Percentiles rank a stretch among this genome's conserved stretches.
Conservation (phyloP, 1,140 invertebrate species). For the Neuroterus valhalla region DNA sequence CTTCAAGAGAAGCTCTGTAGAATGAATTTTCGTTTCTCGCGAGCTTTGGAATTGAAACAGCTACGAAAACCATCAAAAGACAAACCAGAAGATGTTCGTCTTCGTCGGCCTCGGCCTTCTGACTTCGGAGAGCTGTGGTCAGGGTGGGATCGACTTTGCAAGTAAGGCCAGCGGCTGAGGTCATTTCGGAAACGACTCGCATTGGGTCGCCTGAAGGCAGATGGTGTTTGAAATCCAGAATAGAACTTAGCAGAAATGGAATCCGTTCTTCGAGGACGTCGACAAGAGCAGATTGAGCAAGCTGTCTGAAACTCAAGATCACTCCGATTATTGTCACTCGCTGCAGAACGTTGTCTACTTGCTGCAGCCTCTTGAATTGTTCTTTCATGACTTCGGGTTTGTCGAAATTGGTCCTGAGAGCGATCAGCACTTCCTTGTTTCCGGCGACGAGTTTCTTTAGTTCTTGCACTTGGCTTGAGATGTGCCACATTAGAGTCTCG, state of each 20-base stretch:
- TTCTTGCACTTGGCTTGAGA: slow-evolving; percentile 97
- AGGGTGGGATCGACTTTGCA: slow-evolving; percentile 97
- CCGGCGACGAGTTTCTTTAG: slow-evolving; percentile 93
- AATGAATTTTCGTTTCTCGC: slow-evolving; percentile 92
- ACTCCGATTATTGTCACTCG: slow-evolving; percentile 99
- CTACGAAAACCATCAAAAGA: slow-evolving; percentile 98
- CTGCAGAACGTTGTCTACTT: slow-evolving; percentile 95
- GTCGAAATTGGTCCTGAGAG: slow-evolving; percentile 94
- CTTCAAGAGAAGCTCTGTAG: slow-evolving; percentile 93
- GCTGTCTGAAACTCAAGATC: slow-evolving; percentile 94
- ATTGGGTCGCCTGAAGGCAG: slow-evolving; percentile 92
- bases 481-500: slow-evolving; percentile 98
- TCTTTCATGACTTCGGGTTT: slow-evolving; percentile 97
- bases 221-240: slow-evolving; percentile 95
- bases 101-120: slow-evolving; percentile 91
- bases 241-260: slow-evolving; percentile 96
- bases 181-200: slow-evolving; percentile 97
- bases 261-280: slow-evolving; percentile 96
- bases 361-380: slow-evolving; percentile 91
- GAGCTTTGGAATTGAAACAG: slow-evolving; percentile 97
- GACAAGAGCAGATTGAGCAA: slow-evolving; percentile 94
- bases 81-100: slow-evolving; percentile 96
- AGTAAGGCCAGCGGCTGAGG: slow-evolving; percentile 92
- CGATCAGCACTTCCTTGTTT: slow-evolving; percentile 94
- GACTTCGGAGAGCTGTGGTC: slow-evolving; percentile 88